Evolutionary conservation across 2,888 invertebrate species (phyloP).

Genomic region (Spialia ferax): DNA sequence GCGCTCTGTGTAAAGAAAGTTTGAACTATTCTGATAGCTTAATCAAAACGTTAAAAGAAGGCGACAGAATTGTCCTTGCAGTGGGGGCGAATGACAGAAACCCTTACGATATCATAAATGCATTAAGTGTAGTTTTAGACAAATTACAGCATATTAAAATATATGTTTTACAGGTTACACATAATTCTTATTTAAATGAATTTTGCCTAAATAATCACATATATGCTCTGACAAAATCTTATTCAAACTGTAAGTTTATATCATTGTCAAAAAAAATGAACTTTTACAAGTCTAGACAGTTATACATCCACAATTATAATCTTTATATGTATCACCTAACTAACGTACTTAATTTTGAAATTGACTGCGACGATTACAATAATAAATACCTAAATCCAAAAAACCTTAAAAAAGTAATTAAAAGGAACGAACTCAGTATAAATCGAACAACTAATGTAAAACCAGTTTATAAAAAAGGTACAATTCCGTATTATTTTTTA

Average conservation of each 20-base stretch:
- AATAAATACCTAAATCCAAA: conserved; percentile 1
- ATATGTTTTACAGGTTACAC: background rate
- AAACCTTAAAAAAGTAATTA: background rate
- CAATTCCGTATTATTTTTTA: conserved; percentile 2
- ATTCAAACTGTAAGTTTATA: conserved; percentile 4
- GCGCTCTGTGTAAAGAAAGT: background rate
- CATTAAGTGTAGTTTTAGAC: background rate
- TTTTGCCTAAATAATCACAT: background rate
- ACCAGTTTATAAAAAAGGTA: background rate
- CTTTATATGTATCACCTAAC: background rate
- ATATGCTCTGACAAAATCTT: conserved; percentile 1
- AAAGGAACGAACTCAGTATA: background rate
- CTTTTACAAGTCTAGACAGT: background rate
- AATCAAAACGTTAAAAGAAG: background rate
- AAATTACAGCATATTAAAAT: background rate
- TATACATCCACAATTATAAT: background rate
- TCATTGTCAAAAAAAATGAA: background rate
- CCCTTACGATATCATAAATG: background rate
- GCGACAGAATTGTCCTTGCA: conserved; percentile 1
- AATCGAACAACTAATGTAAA: background rate
- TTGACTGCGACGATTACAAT: background rate
- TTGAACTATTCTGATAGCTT: background rate
- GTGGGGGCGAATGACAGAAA: background rate
- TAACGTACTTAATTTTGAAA: background rate
- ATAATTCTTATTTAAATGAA: background rate